Percentiles rank a stretch among this genome's conserved stretches.
phyloP scores from a whole-genome alignment of 2,797 vertebrate genomes.

The Cetoscarus ocellatus region DNA sequence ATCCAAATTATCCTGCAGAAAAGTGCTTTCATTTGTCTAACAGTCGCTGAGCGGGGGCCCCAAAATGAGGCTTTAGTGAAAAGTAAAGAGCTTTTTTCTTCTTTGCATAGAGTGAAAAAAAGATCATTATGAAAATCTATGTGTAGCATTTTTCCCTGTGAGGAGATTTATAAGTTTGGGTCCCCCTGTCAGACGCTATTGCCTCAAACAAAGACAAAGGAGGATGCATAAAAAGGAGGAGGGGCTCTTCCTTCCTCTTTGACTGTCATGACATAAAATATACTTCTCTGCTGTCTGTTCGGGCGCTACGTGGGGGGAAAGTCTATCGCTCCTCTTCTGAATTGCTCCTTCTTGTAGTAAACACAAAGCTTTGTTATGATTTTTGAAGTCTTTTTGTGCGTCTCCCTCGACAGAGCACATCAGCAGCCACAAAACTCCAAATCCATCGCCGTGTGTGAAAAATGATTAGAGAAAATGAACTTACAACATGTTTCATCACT shows the following conservation, averaged over 20 bases:
- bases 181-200: constrained; percentile 56
- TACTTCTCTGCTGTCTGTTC: constrained; percentile 33
- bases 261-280: constrained; percentile 47
- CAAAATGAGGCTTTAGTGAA: constrained; percentile 67
- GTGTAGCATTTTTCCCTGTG: constrained; percentile 65
- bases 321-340: constrained; percentile 38
- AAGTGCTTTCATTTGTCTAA: constrained; percentile 73
- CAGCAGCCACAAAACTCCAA: constrained; percentile 47
- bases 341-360: constrained; percentile 42
- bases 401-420: constrained; percentile 51
- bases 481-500: constrained; percentile 58
- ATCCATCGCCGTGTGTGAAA: constrained; percentile 54
- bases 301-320: constrained; percentile 29
- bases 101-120: constrained; percentile 47
- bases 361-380: constrained; percentile 39
- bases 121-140: constrained; percentile 75
- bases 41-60: constrained; percentile 45
- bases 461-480: constrained; percentile 63
- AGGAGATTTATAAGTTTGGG: constrained; percentile 73
- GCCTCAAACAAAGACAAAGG: constrained; percentile 65
- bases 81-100: constrained; percentile 34
- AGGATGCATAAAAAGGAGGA: constrained; percentile 43
- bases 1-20: constrained; percentile 72
- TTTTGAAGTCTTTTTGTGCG: constrained; percentile 48
- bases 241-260: constrained; percentile 4